Conservation (phyloP, 2,888 invertebrate genomes). For the Artemia sp. region DNA sequence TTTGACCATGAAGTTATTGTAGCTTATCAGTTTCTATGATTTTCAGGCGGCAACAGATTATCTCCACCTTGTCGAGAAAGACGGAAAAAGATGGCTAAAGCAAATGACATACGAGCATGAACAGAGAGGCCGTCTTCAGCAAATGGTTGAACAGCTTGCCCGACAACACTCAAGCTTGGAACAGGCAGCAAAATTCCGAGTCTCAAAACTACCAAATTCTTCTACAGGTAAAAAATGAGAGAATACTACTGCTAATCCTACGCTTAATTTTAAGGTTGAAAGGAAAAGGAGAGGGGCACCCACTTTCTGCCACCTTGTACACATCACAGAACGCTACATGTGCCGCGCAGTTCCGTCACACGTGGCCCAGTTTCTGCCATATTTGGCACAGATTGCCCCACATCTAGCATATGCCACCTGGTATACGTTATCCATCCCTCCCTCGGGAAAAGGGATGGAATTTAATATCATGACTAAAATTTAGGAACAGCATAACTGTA, state of each 20-base stretch:
- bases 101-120: constrained; percentile 86
- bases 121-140: constrained; percentile 74
- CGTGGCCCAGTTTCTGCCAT: no score
- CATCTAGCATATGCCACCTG: no score
- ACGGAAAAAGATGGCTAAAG: constrained; percentile 80
- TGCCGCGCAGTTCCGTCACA: no score
- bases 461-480: no score
- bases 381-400: no score
- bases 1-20: constrained; percentile 13
- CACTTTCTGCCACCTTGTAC: no score
- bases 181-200: constrained; percentile 49
- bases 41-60: constrained; percentile 75
- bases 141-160: constrained; percentile 92
- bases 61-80: constrained; percentile 68
- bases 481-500: no score
- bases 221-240: background rate
- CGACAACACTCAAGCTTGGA: constrained; percentile 90
- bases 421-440: no score
- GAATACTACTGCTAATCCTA: background rate
- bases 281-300: no score
- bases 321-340: no score
- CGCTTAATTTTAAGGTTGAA: no score
- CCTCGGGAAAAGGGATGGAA: no score
- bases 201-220: background rate
- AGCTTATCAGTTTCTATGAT: constrained; percentile 17